Evolutionary conservation across 2,113 vertebrate genomes (phyloP), one percentile per base, ranked within the genome.

Genomic region (Grallaria varia): DNA sequence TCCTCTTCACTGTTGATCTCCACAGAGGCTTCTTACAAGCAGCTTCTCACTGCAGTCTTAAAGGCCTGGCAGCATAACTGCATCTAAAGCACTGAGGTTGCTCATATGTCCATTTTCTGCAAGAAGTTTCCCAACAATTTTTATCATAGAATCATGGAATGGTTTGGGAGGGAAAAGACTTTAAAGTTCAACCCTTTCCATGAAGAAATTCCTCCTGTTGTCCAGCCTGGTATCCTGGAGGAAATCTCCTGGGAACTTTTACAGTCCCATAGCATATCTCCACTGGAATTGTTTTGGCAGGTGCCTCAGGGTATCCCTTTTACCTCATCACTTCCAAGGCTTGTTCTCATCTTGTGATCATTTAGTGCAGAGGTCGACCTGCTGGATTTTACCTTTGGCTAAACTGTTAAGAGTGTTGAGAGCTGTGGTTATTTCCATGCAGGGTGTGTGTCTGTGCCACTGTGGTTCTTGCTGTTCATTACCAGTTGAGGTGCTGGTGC

Each of bases 261-360:
- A 4, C 33, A 24, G 5, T 9, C 4, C 60, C 17, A 0, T 7
- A 5, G 30, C 3, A 4, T 69, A 58, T 33, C 35, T n/a, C 18
- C 25, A 1, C 10, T 30, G 12, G 49, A 30, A 18, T 21, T 1
- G 4, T 33, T 27, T 16, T n/a, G 45, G 2, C 33, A 24, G 47
- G 17, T 56, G 25, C n/a, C 17, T 20, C 52, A 13, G 35, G 25
- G 22, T 8, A 10, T 37, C 18, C 6, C 20, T 0, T 28, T 42
- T 44, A 21, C 27, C 55, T 69, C 23, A 2, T 24, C 24, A 4
- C 68, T 42, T 53, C 15, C 2, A 52, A 31, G 78, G 8, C 10
- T 2, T 45, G 39, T 27, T 12, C 24, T 62, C 3, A 2, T 31
- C 50, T 20, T 18, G 59, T 23, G 44, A 20, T 58, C 17, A 3